These are phyloP conservation scores for Tetramorium simillimum DNA, from an alignment of 1,140 invertebrate genomes.

Conservation along the genomic window DNA sequence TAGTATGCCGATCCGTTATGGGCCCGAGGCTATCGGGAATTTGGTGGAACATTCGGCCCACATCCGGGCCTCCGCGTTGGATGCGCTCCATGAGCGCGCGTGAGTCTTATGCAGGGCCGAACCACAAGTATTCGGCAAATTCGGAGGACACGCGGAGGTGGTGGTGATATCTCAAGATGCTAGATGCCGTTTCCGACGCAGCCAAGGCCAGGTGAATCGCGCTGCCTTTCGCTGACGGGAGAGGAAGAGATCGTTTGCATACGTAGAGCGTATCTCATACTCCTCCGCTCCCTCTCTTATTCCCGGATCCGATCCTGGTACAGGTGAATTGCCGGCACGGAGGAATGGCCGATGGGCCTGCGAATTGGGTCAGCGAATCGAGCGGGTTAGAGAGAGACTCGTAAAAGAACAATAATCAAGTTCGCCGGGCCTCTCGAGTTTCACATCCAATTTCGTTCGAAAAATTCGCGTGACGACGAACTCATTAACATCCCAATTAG, in stretches of 20 bases:
- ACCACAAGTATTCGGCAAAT: background rate
- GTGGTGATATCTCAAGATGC: background rate
- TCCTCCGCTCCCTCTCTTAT: background rate
- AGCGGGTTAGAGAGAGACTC: background rate
- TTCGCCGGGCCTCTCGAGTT: slow-evolving; percentile 17
- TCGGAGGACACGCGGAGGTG: background rate
- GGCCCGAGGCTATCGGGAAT: slow-evolving; percentile 82
- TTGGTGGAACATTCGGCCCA: slow-evolving; percentile 78
- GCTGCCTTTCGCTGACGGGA: slow-evolving; percentile 65
- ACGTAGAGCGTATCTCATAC: background rate
- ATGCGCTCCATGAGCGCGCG: slow-evolving; percentile 14
- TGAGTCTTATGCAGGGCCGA: slow-evolving; percentile 36
- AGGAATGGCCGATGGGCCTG: slow-evolving; percentile 38
- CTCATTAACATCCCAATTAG: slow-evolving; percentile 49
- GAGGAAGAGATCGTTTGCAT: slow-evolving; percentile 21
- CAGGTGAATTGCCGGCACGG: slow-evolving; percentile 59
- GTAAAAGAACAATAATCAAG: slow-evolving; percentile 43
- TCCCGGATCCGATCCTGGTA: slow-evolving; percentile 41
- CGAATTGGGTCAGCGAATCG: slow-evolving; percentile 67
- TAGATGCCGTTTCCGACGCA: slow-evolving; percentile 30
- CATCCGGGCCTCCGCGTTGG: slow-evolving; percentile 62
- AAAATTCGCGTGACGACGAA: background rate
- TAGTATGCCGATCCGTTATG: slow-evolving; percentile 83
- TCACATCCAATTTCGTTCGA: slow-evolving; percentile 30
- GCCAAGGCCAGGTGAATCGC: slow-evolving; percentile 46